These are phyloP conservation scores for Periparus ater DNA, from an alignment of 2,797 vertebrate species.

Conservation along the genomic window DNA sequence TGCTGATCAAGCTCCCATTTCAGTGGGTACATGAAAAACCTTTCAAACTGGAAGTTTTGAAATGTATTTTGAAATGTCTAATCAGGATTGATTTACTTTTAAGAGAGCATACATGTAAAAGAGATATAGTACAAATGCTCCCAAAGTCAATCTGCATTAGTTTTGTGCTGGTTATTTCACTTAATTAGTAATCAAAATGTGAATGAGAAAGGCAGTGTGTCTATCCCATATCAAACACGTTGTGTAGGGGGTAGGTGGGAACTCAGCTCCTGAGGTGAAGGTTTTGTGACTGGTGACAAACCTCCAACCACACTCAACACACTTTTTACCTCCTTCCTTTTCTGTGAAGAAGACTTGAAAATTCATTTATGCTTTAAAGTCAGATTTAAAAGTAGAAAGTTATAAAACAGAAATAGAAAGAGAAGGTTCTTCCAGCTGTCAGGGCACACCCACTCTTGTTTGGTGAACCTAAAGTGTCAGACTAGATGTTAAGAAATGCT, in stretches of 20 bases:
- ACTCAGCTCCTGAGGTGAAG: neutral
- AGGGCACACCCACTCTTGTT: neutral
- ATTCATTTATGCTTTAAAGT: neutral
- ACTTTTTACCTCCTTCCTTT: neutral
- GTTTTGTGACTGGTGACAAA: neutral
- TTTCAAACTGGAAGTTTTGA: neutral
- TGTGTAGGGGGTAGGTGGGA: neutral
- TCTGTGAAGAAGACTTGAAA: neutral
- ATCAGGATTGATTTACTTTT: conserved; percentile 4
- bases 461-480: neutral
- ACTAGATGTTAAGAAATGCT: neutral
- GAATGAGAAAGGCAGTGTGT: neutral
- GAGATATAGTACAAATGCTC: neutral
- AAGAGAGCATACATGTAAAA: neutral
- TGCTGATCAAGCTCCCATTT: neutral
- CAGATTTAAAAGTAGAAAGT: neutral
- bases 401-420: neutral
- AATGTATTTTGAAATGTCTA: neutral
- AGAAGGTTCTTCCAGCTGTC: neutral
- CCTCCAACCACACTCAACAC: neutral
- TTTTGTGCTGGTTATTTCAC: neutral
- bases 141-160: neutral
- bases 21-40: neutral
- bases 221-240: neutral
- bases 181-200: neutral